Percentiles rank a stretch among this genome's conserved stretches.
Conservation (phyloP, 2,113 vertebrate genomes). For the Elanoides forficatus region DNA sequence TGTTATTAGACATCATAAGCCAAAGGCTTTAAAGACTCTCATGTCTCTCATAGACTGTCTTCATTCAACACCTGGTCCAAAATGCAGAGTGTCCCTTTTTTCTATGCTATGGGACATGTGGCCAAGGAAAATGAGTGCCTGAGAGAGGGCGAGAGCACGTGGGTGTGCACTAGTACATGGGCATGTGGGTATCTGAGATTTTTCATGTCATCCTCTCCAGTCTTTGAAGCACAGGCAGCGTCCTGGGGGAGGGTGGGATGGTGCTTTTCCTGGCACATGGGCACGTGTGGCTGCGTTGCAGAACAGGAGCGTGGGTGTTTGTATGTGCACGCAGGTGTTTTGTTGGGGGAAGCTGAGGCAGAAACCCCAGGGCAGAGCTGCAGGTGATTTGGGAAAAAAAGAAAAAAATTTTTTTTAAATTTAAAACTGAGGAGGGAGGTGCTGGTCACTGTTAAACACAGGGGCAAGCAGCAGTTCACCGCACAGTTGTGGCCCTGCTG, state of each 20-base stretch:
- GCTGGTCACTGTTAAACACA: background rate
- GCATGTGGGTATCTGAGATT: background rate
- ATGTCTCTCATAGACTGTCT: fast-evolving
- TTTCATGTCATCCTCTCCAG: background rate
- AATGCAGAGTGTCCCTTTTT: background rate
- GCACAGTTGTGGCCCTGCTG: fast-evolving
- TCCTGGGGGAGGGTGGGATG: fast-evolving
- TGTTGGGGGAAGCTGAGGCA: background rate
- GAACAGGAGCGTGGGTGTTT: background rate
- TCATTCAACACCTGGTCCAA: background rate
- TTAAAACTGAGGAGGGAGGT: background rate
- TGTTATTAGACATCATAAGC: background rate
- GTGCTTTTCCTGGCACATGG: background rate
- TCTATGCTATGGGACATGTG: background rate
- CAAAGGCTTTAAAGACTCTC: background rate
- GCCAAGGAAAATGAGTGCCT: background rate
- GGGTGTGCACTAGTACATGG: background rate
- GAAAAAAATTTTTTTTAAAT: background rate
- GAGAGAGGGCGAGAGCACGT: background rate
- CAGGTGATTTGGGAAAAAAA: background rate
- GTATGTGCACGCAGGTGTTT: fast-evolving
- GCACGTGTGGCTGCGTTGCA: fast-evolving
- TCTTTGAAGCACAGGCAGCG: background rate
- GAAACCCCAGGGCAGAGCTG: background rate
- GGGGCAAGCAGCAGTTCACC: background rate